These are phyloP conservation scores for human (Homo sapiens) DNA, from an alignment of 2,113 vertebrate species.

Conservation along the genomic window DNA sequence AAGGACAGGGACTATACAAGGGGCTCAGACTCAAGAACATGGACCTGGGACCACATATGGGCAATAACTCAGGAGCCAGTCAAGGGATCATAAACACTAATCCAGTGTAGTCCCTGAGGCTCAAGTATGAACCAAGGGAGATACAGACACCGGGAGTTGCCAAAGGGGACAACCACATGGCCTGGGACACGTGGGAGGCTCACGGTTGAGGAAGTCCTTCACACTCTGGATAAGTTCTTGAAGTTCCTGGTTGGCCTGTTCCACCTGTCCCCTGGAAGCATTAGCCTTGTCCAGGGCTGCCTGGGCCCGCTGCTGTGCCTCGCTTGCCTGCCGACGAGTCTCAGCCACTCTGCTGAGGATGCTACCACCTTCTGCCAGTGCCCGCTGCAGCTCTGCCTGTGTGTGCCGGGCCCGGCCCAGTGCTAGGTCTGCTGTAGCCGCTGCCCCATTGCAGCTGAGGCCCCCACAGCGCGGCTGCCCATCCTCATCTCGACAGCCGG, in stretches of 20 bases:
- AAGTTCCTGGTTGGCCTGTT: slow-evolving; percentile 94
- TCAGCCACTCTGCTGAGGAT: slow-evolving; percentile 90
- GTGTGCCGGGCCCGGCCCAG: slow-evolving; percentile 91
- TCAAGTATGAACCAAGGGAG: not conserved
- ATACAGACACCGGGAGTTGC: not conserved
- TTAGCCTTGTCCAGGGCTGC: slow-evolving; percentile 93
- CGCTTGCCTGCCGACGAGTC: slow-evolving; percentile 91
- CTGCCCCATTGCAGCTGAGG: slow-evolving; percentile 92
- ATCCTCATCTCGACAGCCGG: slow-evolving; percentile 93
- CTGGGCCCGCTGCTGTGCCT: slow-evolving; percentile 91
- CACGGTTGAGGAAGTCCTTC: slow-evolving; percentile 96
- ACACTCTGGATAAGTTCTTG: slow-evolving; percentile 95
- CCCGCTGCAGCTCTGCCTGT: slow-evolving; percentile 90
- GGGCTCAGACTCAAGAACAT: not conserved
- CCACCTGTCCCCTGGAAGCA: slow-evolving; percentile 91
- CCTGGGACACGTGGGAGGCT: slow-evolving; percentile 77
- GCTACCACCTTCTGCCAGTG: slow-evolving; percentile 90
- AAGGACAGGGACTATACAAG: not conserved
- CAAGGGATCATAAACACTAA: not conserved
- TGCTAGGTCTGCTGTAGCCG: slow-evolving; percentile 88
- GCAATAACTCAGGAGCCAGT: not conserved
- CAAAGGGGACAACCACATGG: not conserved
- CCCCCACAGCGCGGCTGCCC: slow-evolving; percentile 94
- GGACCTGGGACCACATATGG: not conserved
- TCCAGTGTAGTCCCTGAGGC: not conserved